phyloP scores from a whole-genome alignment of 2,113 vertebrate species.

The Meriones unguiculatus region DNA sequence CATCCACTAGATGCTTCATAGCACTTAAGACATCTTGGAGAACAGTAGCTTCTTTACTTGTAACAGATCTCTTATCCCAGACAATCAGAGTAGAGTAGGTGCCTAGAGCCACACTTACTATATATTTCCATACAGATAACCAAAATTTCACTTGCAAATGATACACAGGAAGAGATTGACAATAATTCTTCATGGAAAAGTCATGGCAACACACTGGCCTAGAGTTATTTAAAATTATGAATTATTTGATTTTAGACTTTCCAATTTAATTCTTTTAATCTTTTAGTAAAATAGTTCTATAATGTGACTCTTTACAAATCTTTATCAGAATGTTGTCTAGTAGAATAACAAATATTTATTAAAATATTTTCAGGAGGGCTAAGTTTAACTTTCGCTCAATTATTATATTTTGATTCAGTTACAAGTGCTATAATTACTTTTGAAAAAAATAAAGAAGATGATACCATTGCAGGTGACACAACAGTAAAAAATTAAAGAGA shows the following conservation, averaged over 20 bases:
- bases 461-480: not conserved
- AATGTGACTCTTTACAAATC: not conserved
- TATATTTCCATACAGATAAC: not conserved
- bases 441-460: not conserved
- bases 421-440: not conserved
- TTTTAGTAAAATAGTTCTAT: not conserved
- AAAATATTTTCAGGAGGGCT: not conserved
- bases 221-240: not conserved
- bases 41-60: not conserved
- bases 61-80: not conserved
- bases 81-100: not conserved
- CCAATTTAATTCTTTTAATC: not conserved
- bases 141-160: not conserved
- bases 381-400: not conserved
- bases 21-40: not conserved
- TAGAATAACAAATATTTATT: not conserved
- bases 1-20: not conserved
- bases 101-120: no score
- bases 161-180: not conserved
- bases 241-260: not conserved
- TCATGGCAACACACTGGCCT: not conserved
- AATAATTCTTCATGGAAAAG: not conserved
- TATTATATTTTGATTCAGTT: slow-evolving; percentile 1
- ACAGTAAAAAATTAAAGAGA: not conserved
- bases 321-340: not conserved